phyloP scores from a whole-genome alignment of 2,113 vertebrate species.

The Tiliqua scincoides region DNA sequence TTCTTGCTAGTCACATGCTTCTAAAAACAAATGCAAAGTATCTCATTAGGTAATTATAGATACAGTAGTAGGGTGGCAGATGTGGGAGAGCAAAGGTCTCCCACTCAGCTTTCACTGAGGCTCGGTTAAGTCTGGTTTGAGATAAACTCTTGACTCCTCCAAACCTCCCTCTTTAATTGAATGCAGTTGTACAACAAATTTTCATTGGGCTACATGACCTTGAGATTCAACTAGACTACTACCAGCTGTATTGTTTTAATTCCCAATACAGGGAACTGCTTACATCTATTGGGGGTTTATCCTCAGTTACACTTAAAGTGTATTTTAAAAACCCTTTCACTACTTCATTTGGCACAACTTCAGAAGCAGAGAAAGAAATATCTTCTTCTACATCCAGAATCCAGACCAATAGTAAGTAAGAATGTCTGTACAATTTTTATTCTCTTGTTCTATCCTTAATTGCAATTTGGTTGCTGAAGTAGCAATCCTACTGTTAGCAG shows the following conservation, averaged over 20 bases:
- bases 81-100: not conserved
- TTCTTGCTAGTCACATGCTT: not conserved
- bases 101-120: not conserved
- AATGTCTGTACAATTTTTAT: not conserved
- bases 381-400: not conserved
- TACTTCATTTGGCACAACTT: not conserved
- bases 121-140: not conserved
- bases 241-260: not conserved
- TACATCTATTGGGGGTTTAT: not conserved
- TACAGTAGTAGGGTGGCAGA: not conserved
- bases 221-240: not conserved
- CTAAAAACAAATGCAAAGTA: slow-evolving; percentile 21
- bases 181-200: not conserved
- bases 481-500: not conserved
- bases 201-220: not conserved
- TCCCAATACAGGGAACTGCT: not conserved
- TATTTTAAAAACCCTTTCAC: not conserved
- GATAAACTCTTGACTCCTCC: not conserved
- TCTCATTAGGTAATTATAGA: no score
- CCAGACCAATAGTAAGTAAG: not conserved
- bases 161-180: not conserved
- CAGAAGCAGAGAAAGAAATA: not conserved
- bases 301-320: not conserved
- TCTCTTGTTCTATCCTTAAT: not conserved
- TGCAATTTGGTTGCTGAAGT: not conserved